Evolutionary conservation across 2,888 invertebrate species (phyloP).

Genomic region (Noctua pronuba): DNA sequence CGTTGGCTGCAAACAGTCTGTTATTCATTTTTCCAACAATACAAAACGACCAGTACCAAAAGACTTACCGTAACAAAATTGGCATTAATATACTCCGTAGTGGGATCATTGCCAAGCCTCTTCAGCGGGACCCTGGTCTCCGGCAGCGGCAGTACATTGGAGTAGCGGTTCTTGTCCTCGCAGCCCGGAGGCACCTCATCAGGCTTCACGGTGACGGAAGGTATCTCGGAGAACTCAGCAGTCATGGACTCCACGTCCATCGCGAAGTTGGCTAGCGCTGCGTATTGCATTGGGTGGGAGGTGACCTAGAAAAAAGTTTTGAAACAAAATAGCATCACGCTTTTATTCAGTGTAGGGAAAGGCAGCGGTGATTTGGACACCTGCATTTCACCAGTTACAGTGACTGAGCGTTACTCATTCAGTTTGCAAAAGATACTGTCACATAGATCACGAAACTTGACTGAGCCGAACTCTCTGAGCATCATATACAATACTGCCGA

Average conservation of each 20-base stretch:
- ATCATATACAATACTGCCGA: neutral
- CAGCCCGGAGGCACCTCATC: conserved; percentile 96
- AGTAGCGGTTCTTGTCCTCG: conserved; percentile 97
- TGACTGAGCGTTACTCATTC: neutral
- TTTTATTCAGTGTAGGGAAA: neutral
- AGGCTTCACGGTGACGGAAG: conserved; percentile 94
- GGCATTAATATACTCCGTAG: conserved; percentile 97
- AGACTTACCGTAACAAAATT: conserved; percentile 96
- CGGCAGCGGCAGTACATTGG: conserved; percentile 98
- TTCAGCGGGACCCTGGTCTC: conserved; percentile 96
- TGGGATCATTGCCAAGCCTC: conserved; percentile 93
- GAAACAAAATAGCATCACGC: neutral
- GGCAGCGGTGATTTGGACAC: neutral
- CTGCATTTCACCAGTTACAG: neutral
- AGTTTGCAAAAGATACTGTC: neutral
- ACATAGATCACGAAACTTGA: neutral
- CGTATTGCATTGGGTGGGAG: conserved; percentile 94
- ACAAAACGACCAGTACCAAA: neutral
- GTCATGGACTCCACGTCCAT: conserved; percentile 93
- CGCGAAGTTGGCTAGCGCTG: conserved; percentile 94
- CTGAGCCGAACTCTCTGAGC: neutral
- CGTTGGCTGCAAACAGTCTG: neutral
- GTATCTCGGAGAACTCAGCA: conserved; percentile 95
- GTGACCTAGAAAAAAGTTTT: conserved; percentile 86
- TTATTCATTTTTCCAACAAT: neutral